phyloP scores from a whole-genome alignment of 2,797 vertebrate species.

The Netta rufina region DNA sequence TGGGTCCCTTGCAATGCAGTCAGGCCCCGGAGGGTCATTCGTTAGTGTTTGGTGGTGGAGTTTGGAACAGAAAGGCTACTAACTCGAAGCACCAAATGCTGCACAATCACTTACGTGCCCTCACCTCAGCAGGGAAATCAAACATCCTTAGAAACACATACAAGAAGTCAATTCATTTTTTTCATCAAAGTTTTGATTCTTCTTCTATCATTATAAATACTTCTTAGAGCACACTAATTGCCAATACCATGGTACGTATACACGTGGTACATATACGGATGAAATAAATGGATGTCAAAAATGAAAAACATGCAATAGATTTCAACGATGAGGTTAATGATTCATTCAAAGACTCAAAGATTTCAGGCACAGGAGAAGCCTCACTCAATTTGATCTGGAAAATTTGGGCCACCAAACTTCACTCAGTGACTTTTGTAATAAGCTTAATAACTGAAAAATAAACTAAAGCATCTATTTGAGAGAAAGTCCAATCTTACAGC shows the following conservation, averaged over 20 bases:
- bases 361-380: neutral
- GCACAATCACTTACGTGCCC: neutral
- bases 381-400: neutral
- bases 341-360: neutral
- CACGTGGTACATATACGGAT: too few relatives aligned
- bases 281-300: too few relatives aligned
- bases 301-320: too few relatives aligned
- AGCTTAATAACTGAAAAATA: slow-evolving; percentile 31
- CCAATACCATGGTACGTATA: too few relatives aligned
- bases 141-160: neutral
- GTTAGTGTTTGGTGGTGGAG: neutral
- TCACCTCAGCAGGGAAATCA: neutral
- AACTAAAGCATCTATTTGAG: slow-evolving; percentile 24
- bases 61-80: neutral
- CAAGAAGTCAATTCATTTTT: neutral
- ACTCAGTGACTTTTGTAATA: neutral
- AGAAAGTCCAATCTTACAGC: slow-evolving; percentile 15
- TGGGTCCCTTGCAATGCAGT: neutral
- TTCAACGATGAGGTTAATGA: too few relatives aligned
- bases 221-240: too few relatives aligned
- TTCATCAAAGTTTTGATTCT: too few relatives aligned
- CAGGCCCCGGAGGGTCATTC: neutral
- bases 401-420: slow-evolving; percentile 7
- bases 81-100: neutral
- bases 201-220: too few relatives aligned